phyloP scores from a whole-genome alignment of 2,888 invertebrate genomes.

The Ormyrus labotus region DNA sequence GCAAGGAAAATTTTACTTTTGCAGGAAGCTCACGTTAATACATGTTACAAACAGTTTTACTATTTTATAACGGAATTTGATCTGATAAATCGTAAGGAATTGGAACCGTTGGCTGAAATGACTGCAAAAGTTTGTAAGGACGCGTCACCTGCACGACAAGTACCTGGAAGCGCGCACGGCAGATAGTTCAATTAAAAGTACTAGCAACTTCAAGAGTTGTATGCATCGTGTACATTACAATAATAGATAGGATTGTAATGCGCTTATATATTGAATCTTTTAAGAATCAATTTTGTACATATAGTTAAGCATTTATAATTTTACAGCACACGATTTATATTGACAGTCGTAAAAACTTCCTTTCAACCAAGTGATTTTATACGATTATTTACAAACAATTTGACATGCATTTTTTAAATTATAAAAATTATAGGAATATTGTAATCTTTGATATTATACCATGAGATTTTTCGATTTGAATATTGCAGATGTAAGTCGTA shows the following conservation, averaged over 20 bases:
- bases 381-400: background rate
- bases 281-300: constrained; percentile 49
- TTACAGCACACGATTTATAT: constrained; percentile 19
- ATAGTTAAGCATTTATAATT: constrained; percentile 40
- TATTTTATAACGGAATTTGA: constrained; percentile 93
- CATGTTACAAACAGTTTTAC: constrained; percentile 96
- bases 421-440: constrained; percentile 47
- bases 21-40: constrained; percentile 94
- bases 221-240: constrained; percentile 15
- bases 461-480: constrained; percentile 32
- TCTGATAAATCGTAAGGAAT: constrained; percentile 87
- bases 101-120: constrained; percentile 90
- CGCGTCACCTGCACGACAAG: constrained; percentile 53
- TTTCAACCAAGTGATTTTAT: constrained; percentile 31
- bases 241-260: constrained; percentile 39
- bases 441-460: constrained; percentile 27
- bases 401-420: constrained; percentile 14
- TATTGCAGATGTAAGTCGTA: constrained; percentile 13
- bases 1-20: constrained; percentile 59
- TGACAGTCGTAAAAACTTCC: constrained; percentile 6
- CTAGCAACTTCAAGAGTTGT: background rate
- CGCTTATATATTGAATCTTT: constrained; percentile 28
- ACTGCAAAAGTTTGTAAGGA: constrained; percentile 84
- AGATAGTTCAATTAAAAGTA: constrained; percentile 45
- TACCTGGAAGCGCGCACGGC: constrained; percentile 47